A percentile compares a stretch with the other conserved stretches of the same genome.
Evolutionary conservation across 2,888 invertebrate genomes (phyloP).

Genomic region (Aphodius sticticus): DNA sequence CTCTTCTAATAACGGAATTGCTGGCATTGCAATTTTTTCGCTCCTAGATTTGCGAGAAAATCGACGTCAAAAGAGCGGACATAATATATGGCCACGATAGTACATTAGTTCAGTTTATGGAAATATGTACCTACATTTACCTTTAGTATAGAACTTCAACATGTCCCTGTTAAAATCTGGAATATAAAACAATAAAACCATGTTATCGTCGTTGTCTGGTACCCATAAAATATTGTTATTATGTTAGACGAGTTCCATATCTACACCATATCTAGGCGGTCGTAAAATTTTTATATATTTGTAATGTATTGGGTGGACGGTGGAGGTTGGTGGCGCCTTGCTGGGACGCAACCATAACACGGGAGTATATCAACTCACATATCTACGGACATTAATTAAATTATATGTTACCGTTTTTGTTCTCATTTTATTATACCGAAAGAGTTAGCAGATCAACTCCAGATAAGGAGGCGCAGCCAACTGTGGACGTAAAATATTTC

Average conservation of each 20-base stretch:
- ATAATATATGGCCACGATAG: neutral
- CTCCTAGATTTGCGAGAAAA: too few species aligned
- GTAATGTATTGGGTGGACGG: conserved; percentile 19
- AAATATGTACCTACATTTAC: neutral
- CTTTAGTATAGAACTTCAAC: conserved; percentile 8
- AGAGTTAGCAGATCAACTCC: neutral
- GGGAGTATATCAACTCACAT: conserved; percentile 13
- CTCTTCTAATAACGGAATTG: too few species aligned
- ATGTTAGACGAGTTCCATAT: conserved; percentile 18
- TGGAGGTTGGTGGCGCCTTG: conserved; percentile 14
- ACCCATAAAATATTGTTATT: conserved; percentile 25
- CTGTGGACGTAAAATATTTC: neutral
- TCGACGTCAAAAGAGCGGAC: too few species aligned
- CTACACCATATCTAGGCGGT: conserved; percentile 22
- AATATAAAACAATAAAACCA: conserved; percentile 12
- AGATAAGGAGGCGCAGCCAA: neutral
- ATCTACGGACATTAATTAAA: conserved; percentile 25
- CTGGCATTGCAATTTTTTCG: too few species aligned
- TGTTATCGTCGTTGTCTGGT: conserved; percentile 8
- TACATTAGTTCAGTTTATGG: neutral
- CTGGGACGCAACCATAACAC: conserved; percentile 17
- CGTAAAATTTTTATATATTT: conserved; percentile 27
- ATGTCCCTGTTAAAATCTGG: conserved; percentile 6
- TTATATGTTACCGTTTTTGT: conserved; percentile 26
- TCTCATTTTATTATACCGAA: conserved; percentile 18